A percentile compares a stretch with the other conserved stretches of the same genome.
phyloP scores from a whole-genome alignment of 2,888 invertebrate species.

The Bedellia somnulentella region DNA sequence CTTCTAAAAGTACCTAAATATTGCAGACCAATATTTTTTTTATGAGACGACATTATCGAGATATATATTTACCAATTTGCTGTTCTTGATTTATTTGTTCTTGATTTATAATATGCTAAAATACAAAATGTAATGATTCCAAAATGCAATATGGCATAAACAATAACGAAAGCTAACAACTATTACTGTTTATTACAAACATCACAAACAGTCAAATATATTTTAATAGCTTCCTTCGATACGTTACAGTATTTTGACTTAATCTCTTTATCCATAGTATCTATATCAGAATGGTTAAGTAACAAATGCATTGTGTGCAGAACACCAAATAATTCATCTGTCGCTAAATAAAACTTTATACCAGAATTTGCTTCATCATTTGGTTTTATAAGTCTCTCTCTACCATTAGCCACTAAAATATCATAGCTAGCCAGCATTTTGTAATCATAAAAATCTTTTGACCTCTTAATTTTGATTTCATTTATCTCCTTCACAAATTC shows the following conservation, averaged over 20 bases:
- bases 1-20: too few species aligned
- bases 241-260: conserved; percentile 41
- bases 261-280: conserved; percentile 26
- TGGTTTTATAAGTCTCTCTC: conserved; percentile 26
- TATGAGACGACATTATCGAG: too few species aligned
- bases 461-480: conserved; percentile 20
- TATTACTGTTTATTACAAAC: too few species aligned
- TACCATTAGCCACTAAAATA: conserved; percentile 20
- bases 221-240: conserved; percentile 35
- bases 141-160: too few species aligned
- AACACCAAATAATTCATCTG: conserved; percentile 31
- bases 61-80: too few species aligned
- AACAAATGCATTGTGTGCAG: conserved; percentile 39
- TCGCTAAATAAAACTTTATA: conserved; percentile 30
- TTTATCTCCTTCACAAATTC: conserved; percentile 32
- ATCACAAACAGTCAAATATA: conserved; percentile 32
- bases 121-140: too few species aligned
- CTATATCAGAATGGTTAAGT: conserved; percentile 26
- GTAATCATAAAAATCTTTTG: conserved; percentile 31
- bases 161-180: too few species aligned
- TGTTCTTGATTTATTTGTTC: too few species aligned
- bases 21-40: too few species aligned
- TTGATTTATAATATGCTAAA: too few species aligned
- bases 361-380: conserved; percentile 16
- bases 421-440: conserved; percentile 35